Evolutionary conservation across 2,113 vertebrate genomes (phyloP), one percentile per base, ranked within the genome.

Genomic region (Semnornis frantzii): DNA sequence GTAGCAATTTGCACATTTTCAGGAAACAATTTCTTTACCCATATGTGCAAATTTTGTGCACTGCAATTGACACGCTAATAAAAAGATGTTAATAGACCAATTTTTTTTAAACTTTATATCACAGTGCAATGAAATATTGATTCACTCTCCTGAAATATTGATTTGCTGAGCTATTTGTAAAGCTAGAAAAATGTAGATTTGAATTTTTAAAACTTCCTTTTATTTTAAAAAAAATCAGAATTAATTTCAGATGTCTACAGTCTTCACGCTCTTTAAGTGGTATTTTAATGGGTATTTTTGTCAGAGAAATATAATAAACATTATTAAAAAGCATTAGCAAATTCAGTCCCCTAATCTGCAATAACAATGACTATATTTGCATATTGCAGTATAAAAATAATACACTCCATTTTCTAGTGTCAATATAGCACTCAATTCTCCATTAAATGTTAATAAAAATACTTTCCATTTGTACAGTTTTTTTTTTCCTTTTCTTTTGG

Each of bases 1-100:
- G 92, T 86, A 95, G 93, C 95, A 95, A 96, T 97, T 97, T 97
- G 94, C 95, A 96, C 97, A 91, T 96, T 95, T 87, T 77, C 93
- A 73, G 90, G 86, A 96, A 97, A 94, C 92, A 70, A 92, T 95
- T 89, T 95, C 94, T 94, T 90, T 81, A 95, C 82, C 93, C 88
- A 58, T 93, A 94, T 96, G 97, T 91, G 88, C 94, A 93, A 93
- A 96, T 95, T 75, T 52, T 50, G 64, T 77, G 93, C 77, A 77
- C 88, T 48, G 90, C 72, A 46, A 72, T 87, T 83, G 96, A 95
- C 94, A 92, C 1, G 25, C 85, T 66, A 92, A 96, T 91, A 93
- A 95, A 71, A 79, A 94, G 93, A 91, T 91, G 46, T 58, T 89
- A 85, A 97, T 96, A 96, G 96, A 96, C 92, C 64, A 59, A 28